phyloP scores from a whole-genome alignment of 2,888 invertebrate species.

The Bedellia somnulentella region DNA sequence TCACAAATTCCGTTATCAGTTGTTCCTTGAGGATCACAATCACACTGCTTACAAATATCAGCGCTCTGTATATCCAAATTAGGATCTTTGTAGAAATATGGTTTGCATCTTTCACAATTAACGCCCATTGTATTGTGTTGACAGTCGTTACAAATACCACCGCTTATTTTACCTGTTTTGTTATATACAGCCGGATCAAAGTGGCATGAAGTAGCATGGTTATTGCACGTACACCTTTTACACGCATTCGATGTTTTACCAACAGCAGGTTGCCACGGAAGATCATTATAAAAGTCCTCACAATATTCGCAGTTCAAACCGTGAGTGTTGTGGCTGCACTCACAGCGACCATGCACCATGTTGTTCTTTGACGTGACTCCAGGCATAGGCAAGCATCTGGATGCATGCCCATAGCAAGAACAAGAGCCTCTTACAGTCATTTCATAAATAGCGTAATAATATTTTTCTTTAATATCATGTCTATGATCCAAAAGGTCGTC shows the following conservation, averaged over 20 bases:
- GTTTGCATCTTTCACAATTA: constrained; percentile 95
- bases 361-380: constrained; percentile 73
- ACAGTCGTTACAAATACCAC: constrained; percentile 97
- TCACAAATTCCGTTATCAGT: constrained; percentile 90
- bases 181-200: constrained; percentile 93
- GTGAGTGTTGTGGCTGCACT: constrained; percentile 96
- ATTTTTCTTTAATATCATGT: constrained; percentile 96
- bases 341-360: constrained; percentile 97
- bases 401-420: constrained; percentile 99
- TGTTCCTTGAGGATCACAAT: constrained; percentile 87
- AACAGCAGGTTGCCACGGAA: constrained; percentile 97
- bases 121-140: constrained; percentile 95
- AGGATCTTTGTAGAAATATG: constrained; percentile 90
- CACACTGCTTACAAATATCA: constrained; percentile 88
- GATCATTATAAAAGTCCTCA: constrained; percentile 95
- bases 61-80: constrained; percentile 81
- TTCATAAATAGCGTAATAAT: constrained; percentile 96
- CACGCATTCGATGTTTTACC: constrained; percentile 94
- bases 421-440: constrained; percentile 98
- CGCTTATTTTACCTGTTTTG: constrained; percentile 86
- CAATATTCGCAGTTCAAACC: constrained; percentile 96
- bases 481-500: constrained; percentile 93
- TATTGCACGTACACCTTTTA: constrained; percentile 92
- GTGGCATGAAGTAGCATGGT: constrained; percentile 91
- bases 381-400: constrained; percentile 78